Base-by-base conservation (phyloP, 2,797 vertebrate species). In the Odontamblyopus rebecca region DNA sequence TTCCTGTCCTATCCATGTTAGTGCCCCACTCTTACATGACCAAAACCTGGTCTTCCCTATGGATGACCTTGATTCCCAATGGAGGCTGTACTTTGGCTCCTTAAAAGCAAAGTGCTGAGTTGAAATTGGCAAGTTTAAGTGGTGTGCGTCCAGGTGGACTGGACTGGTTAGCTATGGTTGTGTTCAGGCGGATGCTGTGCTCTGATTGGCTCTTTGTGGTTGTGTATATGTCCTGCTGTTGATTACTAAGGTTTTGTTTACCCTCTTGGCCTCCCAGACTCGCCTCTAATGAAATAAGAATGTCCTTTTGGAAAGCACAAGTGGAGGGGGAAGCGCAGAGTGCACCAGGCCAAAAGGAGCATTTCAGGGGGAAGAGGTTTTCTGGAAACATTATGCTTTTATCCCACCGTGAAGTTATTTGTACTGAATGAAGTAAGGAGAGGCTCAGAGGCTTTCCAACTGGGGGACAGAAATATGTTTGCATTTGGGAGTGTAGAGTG, bases 261-360 rank as follows among this genome's bases (percentile, higher is more conserved):
- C 88, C 91, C 93, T 93, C 78, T 76, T 89, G 86, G 85, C 77
- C 86, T 85, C 71, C 69, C 68, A 79, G 73, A 85, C 82, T 85
- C 85, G 81, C 84, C 72, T 82, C 70, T 92, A 92, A 92, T 92
- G 87, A 91, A 92, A 90, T 89, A 90, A 91, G 89, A 91, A 92
- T 93, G 90, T 89, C 88, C 79, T 89, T 90, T 91, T 88, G 78
- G 84, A 73, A 83, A 81, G 88, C 59, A 76, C 77, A 80, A 70
- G 79, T 83, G 75, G 75, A 84, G 86, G 80, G 82, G 82, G 88
- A 84, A 81, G 73, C 75, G 65, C 86, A 83, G 70, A 81, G 83
- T 81, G 79, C 71, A 81, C 71, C 79, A 67, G 80, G 88, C 89
- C 86, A 87, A 80, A 82, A 77, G 78, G 79, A 68, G 77, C 75